Conservation (phyloP, 2,888 invertebrate genomes). For the Cataglyphis rosenhaueri region DNA sequence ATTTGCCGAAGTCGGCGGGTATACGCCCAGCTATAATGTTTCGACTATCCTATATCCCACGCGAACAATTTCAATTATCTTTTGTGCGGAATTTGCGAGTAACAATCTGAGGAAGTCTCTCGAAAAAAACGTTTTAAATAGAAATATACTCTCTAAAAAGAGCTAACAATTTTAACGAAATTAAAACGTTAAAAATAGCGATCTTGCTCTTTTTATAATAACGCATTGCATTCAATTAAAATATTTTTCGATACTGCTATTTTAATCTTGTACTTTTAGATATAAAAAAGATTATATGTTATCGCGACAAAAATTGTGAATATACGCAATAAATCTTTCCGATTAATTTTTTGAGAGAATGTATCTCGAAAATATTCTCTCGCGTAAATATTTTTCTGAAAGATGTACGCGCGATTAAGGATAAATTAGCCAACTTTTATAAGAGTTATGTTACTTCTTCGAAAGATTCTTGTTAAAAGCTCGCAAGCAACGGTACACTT, state of each 20-base stretch:
- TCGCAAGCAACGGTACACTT: conserved; percentile 47
- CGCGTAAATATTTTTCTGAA: not conserved
- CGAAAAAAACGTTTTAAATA: conserved; percentile 1
- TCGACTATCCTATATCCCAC: conserved; percentile 32
- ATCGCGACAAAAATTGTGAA: not conserved
- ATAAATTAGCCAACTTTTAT: conserved; percentile 44
- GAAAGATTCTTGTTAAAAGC: conserved; percentile 37
- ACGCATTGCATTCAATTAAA: not conserved
- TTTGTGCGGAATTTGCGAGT: conserved; percentile 44
- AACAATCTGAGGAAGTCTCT: conserved; percentile 25
- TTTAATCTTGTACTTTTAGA: not conserved
- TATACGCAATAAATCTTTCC: not conserved
- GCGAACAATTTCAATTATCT: conserved; percentile 55
- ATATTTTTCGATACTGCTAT: not conserved
- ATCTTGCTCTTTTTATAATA: not conserved
- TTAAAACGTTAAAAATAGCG: not conserved
- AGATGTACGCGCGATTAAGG: conserved; percentile 16
- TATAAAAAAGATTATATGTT: not conserved
- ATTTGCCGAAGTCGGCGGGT: conserved; percentile 39
- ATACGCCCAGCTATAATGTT: conserved; percentile 32
- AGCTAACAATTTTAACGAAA: conserved; percentile 15
- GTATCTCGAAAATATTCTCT: not conserved
- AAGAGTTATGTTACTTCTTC: conserved; percentile 34
- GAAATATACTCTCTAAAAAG: conserved; percentile 3
- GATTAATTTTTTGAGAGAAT: conserved; percentile 1